Evolutionary conservation across 2,888 invertebrate species (phyloP), one percentile per base, ranked within the genome.

Genomic region (Pollenia angustigena): DNA sequence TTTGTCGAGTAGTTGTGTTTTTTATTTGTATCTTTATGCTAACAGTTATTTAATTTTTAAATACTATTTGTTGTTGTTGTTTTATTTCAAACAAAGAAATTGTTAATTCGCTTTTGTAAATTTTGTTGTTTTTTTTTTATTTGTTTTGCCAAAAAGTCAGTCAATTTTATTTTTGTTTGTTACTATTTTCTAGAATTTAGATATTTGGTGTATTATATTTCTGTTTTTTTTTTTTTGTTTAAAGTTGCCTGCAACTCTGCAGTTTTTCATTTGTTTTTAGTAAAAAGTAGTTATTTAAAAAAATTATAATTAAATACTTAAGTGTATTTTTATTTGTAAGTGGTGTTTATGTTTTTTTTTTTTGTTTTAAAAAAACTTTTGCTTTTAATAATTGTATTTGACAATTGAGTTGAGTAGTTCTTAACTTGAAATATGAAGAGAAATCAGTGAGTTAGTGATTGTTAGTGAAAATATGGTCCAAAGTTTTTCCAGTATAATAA

Each of bases 231-330:
- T n/a, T 52, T 74, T 10, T 71, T 23, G 18, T 23, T 90, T 90
- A 89, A 90, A 90, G 91, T 91, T 92, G 90, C 90, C 91, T 90
- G 89, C 91, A 91, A 92, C 90, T 64, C 12, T 92, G 92, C 90
- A 90, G 90, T 89, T 91, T 58, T 72, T 87, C 60, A 50, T 74
- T 81, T 83, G 32, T 44, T 50, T 3, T 60, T 84, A 66, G 18
- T 88, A 42, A 56, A 68, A 8, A 16, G 12, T 58, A 74, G 68
- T 8, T 23, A 23, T 11, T 56, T 62, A 68, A 60, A 58, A 66
- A 81, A 66, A 48, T 16, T 56, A 23, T 40, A 56, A 32, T 68
- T 66, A 32, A 44, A 64, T 50, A 52, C n/a, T 46, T 16, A 32
- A 72, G 23, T 46, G 7, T 46, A 16, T 62, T 71, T 44, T 46